phyloP scores from a whole-genome alignment of 2,797 vertebrate genomes.

The Micromesistius poutassou region DNA sequence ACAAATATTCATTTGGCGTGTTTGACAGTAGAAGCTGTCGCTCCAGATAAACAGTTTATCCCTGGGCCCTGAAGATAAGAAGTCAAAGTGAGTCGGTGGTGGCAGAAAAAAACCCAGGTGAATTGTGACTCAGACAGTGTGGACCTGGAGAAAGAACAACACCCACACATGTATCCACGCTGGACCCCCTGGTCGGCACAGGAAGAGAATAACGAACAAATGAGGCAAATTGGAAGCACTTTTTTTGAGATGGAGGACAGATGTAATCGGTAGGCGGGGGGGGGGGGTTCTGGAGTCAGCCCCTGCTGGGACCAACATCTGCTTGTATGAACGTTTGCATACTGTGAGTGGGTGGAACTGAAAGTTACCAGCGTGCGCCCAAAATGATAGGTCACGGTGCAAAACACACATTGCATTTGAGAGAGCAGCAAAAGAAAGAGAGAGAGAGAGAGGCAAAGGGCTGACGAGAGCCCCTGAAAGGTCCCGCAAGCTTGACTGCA shows the following conservation, averaged over 20 bases:
- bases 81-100: constrained; percentile 14
- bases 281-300: constrained; percentile 22
- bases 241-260: constrained; percentile 56
- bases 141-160: not conserved
- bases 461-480: too few relatives aligned
- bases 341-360: not conserved
- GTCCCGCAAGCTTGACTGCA: not conserved
- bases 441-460: too few relatives aligned
- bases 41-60: constrained; percentile 29
- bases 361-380: not conserved
- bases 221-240: constrained; percentile 41
- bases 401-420: not conserved
- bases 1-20: constrained; percentile 20
- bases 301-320: constrained; percentile 57
- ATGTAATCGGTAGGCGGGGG: constrained; percentile 33
- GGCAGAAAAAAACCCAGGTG: not conserved
- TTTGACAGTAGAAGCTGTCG: constrained; percentile 31
- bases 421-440: constrained; percentile 5
- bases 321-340: constrained; percentile 26
- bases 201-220: constrained; percentile 24
- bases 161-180: not conserved
- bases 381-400: not conserved
- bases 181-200: constrained; percentile 19
- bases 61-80: constrained; percentile 10
- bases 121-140: constrained; percentile 13